phyloP scores from a whole-genome alignment of 2,888 invertebrate genomes.

The Eristalis arbustorum region DNA sequence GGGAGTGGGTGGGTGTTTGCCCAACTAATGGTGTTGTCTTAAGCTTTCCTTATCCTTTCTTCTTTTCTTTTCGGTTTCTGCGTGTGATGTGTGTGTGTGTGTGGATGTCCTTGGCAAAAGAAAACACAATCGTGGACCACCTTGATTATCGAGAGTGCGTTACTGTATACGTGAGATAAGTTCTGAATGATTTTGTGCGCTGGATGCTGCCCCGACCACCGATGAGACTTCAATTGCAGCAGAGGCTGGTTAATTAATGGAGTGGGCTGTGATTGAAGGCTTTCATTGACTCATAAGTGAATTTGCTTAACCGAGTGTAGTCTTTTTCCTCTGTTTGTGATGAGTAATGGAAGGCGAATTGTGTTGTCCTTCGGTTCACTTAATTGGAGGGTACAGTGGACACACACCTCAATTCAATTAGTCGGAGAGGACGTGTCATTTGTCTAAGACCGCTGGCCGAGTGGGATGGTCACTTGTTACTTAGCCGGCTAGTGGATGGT shows the following conservation, averaged over 20 bases:
- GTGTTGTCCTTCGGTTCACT: background rate
- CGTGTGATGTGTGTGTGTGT: background rate
- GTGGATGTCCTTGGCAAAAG: background rate
- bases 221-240: constrained; percentile 52
- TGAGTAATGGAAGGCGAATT: background rate
- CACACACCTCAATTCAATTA: background rate
- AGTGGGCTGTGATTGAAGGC: constrained; percentile 49
- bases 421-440: background rate
- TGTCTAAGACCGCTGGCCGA: background rate
- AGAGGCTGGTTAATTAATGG: constrained; percentile 61
- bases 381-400: background rate
- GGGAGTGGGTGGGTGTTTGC: constrained; percentile 52
- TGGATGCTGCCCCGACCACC: background rate
- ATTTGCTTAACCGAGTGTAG: background rate
- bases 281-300: constrained; percentile 42
- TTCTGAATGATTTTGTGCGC: constrained; percentile 34
- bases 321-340: background rate
- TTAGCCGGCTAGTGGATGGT: too few relatives aligned
- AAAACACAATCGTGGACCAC: constrained; percentile 28
- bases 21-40: constrained; percentile 68
- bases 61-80: constrained; percentile 9
- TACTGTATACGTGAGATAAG: constrained; percentile 22
- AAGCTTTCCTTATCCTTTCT: constrained; percentile 6
- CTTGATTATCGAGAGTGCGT: constrained; percentile 42
- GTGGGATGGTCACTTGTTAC: background rate